A percentile compares a stretch with the other conserved stretches of the same genome.
These are phyloP conservation scores for Halichoeres trimaculatus DNA, from an alignment of 2,113 vertebrate genomes.

Conservation along the genomic window DNA sequence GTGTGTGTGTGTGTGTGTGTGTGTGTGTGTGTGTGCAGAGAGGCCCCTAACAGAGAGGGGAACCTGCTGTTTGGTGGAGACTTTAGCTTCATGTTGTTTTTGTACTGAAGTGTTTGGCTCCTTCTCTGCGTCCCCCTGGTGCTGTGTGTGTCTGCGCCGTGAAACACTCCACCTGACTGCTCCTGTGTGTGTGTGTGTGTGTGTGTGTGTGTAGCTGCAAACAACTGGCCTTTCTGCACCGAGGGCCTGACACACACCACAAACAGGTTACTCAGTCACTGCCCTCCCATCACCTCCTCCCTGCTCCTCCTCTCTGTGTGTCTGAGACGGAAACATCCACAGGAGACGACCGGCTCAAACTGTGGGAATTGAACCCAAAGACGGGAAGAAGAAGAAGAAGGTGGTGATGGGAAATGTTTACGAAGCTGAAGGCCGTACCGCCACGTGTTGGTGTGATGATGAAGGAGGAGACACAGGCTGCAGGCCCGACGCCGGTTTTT, in stretches of 20 bases:
- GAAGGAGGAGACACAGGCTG: slow-evolving; percentile 72
- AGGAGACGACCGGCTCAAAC: slow-evolving; percentile 18
- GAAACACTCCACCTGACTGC: slow-evolving; percentile 43
- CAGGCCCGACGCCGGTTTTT: slow-evolving; percentile 58
- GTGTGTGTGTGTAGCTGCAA: slow-evolving; percentile 39
- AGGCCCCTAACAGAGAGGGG: slow-evolving; percentile 3
- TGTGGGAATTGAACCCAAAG: slow-evolving; percentile 40
- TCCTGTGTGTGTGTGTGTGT: slow-evolving; percentile 29
- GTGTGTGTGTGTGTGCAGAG: neutral
- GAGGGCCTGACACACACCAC: slow-evolving; percentile 10
- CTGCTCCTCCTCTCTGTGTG: slow-evolving; percentile 24
- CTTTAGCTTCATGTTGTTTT: slow-evolving; percentile 24
- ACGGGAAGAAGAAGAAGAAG: slow-evolving; percentile 59
- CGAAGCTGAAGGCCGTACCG: slow-evolving; percentile 65
- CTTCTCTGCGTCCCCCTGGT: slow-evolving; percentile 6
- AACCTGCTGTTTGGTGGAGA: neutral
- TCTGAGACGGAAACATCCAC: slow-evolving; percentile 46
- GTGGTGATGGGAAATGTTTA: slow-evolving; percentile 71
- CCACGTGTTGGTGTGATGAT: slow-evolving; percentile 66
- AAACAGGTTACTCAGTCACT: slow-evolving; percentile 70
- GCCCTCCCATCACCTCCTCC: slow-evolving; percentile 24
- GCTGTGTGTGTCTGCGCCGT: slow-evolving; percentile 26
- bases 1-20: neutral
- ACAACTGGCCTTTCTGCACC: slow-evolving; percentile 42
- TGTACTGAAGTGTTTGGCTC: slow-evolving; percentile 12